phyloP scores from a whole-genome alignment of 2,797 vertebrate species.

The Clarias platycephalus region DNA sequence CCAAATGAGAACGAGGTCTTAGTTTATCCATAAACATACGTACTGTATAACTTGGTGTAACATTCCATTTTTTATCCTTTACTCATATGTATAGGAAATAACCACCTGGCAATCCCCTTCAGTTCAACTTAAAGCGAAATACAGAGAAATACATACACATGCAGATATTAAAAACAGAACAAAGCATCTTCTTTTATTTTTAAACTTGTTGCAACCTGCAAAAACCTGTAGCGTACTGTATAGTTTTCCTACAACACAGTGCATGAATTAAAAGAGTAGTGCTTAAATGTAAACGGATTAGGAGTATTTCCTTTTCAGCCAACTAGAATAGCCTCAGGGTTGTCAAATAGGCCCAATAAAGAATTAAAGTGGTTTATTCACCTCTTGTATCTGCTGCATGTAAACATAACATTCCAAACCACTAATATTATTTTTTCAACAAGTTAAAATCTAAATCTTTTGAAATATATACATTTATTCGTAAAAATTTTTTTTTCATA shows the following conservation, averaged over 20 bases:
- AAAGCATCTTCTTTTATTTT: background rate
- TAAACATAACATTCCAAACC: background rate
- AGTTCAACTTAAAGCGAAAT: slow-evolving; percentile 6
- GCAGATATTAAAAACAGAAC: background rate
- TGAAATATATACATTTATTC: no score
- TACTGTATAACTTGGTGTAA: slow-evolving; percentile 2
- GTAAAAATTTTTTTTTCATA: no score
- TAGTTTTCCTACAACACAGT: slow-evolving; percentile 1
- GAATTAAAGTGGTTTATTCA: background rate
- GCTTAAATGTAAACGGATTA: slow-evolving; percentile 11
- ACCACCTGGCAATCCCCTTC: slow-evolving; percentile 12
- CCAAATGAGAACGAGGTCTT: slow-evolving; percentile 21
- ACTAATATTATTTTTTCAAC: no score
- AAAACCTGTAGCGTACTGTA: slow-evolving; percentile 11
- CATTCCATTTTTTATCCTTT: background rate
- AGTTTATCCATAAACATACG: slow-evolving; percentile 26
- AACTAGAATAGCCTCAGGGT: slow-evolving; percentile 5
- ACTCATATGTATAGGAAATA: slow-evolving; percentile 11
- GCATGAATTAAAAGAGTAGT: slow-evolving; percentile 10
- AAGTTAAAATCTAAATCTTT: background rate
- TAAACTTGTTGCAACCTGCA: slow-evolving; percentile 15
- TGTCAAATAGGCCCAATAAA: background rate
- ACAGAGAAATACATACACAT: background rate
- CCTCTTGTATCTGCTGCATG: background rate
- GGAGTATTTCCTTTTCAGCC: background rate